Evolutionary conservation across 1,140 invertebrate genomes (phyloP).

Genomic region (Temnothorax longispinosus): DNA sequence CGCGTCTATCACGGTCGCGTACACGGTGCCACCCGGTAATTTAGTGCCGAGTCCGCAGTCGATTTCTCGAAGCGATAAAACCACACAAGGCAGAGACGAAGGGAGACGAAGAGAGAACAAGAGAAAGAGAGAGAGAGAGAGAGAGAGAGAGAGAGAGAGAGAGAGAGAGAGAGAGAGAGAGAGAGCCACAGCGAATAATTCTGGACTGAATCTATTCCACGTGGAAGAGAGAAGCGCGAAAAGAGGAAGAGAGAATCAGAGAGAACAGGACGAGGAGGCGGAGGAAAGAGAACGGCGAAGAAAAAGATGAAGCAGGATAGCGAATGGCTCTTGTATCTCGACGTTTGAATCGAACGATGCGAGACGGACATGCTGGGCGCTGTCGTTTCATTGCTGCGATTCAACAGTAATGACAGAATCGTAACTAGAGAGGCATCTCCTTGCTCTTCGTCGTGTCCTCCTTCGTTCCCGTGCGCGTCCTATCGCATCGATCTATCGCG

Average conservation of each 20-base stretch:
- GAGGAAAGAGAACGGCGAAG: conserved; percentile 17
- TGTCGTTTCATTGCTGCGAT: conserved; percentile 55
- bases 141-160: too few species aligned
- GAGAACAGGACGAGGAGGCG: not conserved
- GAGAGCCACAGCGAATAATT: conserved; percentile 67
- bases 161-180: conserved; percentile 9
- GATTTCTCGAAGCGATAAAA: conserved; percentile 77
- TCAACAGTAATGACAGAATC: conserved; percentile 70
- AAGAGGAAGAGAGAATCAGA: not conserved
- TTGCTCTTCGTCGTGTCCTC: conserved; percentile 11
- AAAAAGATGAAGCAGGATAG: conserved; percentile 18
- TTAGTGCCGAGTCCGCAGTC: conserved; percentile 73
- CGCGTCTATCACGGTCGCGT: conserved; percentile 69
- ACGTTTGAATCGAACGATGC: conserved; percentile 74
- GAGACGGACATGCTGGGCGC: conserved; percentile 55
- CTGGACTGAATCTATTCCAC: conserved; percentile 68
- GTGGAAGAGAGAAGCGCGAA: not conserved
- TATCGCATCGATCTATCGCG: conserved; percentile 29
- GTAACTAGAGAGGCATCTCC: conserved; percentile 56
- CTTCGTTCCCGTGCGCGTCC: not conserved
- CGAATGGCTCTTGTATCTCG: conserved; percentile 71
- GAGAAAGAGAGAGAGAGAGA: not conserved
- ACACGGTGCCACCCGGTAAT: conserved; percentile 74
- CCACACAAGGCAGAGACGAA: conserved; percentile 53
- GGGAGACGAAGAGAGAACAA: conserved; percentile 10